Evolutionary conservation across 1,140 invertebrate genomes (phyloP).

Genomic region (Ceratoteleas bidentatus): DNA sequence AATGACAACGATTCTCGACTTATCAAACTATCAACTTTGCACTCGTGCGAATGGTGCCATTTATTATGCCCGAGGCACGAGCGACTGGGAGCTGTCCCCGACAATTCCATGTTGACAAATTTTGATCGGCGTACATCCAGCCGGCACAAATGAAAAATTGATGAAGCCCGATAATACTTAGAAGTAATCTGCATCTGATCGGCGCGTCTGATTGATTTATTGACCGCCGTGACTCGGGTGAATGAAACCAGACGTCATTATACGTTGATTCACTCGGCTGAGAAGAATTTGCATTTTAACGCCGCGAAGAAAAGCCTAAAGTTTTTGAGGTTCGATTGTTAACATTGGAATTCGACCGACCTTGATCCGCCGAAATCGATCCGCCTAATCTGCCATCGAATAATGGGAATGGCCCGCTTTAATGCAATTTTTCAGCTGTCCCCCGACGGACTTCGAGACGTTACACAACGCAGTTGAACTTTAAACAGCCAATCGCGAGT

Average conservation of each 20-base stretch:
- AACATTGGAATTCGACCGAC: too few species aligned
- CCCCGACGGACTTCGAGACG: neutral
- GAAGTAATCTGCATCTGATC: constrained; percentile 13
- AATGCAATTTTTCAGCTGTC: constrained; percentile 9
- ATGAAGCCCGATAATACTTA: constrained; percentile 13
- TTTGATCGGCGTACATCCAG: constrained; percentile 6
- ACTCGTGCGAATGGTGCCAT: constrained; percentile 46
- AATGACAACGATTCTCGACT: constrained; percentile 34
- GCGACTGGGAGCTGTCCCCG: constrained; percentile 23
- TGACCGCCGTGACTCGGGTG: constrained; percentile 5
- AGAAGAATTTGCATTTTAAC: neutral
- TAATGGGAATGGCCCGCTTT: neutral
- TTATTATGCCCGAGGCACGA: constrained; percentile 46
- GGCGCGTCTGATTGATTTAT: constrained; percentile 11
- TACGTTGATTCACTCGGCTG: neutral
- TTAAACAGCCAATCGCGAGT: constrained; percentile 8
- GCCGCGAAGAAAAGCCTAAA: neutral
- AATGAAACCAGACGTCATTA: constrained; percentile 9
- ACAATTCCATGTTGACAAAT: constrained; percentile 19
- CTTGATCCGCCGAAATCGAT: too few species aligned
- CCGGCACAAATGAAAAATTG: constrained; percentile 1
- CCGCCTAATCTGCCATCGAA: neutral
- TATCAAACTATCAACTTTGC: constrained; percentile 49
- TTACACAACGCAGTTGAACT: constrained; percentile 5
- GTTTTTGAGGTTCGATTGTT: too few species aligned